Evolutionary conservation across 64 coral and sea anemone species (phyloP).

Genomic region (Montipora sp.): DNA sequence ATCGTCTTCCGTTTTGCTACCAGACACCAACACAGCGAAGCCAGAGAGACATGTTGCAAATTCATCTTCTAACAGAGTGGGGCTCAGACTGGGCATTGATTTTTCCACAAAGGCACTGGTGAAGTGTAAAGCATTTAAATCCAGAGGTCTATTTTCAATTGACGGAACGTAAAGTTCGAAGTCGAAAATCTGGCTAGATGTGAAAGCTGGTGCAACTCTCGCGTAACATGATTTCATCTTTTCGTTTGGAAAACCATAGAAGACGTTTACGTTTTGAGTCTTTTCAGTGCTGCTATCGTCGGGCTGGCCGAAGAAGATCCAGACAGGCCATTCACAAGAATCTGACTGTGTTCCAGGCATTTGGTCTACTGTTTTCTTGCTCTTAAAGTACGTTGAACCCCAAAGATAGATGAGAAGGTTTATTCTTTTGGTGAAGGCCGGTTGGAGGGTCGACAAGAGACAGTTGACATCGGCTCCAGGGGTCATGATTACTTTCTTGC

Average conservation of each 20-base stretch:
- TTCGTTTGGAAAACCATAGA: slow-evolving; percentile 65
- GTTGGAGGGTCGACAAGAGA: slow-evolving; percentile 2
- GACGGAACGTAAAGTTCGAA: slow-evolving; percentile 26
- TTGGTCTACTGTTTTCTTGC: background rate
- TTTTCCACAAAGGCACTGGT: slow-evolving; percentile 47
- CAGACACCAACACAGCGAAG: slow-evolving; percentile 27
- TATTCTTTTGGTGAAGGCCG: slow-evolving; percentile 22
- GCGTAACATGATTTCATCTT: background rate
- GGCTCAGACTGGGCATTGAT: slow-evolving; percentile 31
- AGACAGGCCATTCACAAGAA: slow-evolving; percentile 35
- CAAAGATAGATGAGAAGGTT: slow-evolving; percentile 57
- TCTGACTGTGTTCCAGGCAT: background rate
- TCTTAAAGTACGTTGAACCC: slow-evolving; percentile 46
- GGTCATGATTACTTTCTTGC: slow-evolving; percentile 55
- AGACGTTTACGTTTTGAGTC: background rate
- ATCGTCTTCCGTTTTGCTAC: slow-evolving; percentile 12
- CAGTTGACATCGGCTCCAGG: slow-evolving; percentile 49
- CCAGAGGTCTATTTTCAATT: slow-evolving; percentile 11
- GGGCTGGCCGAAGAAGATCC: slow-evolving; percentile 46
- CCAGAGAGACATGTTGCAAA: slow-evolving; percentile 39
- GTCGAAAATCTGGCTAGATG: slow-evolving; percentile 45
- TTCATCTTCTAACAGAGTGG: background rate
- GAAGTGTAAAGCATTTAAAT: slow-evolving; percentile 38
- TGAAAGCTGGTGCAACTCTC: slow-evolving; percentile 32
- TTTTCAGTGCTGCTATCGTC: background rate